Evolutionary conservation across 2,797 vertebrate species (phyloP).

Genomic region (Trachops cirrhosus): DNA sequence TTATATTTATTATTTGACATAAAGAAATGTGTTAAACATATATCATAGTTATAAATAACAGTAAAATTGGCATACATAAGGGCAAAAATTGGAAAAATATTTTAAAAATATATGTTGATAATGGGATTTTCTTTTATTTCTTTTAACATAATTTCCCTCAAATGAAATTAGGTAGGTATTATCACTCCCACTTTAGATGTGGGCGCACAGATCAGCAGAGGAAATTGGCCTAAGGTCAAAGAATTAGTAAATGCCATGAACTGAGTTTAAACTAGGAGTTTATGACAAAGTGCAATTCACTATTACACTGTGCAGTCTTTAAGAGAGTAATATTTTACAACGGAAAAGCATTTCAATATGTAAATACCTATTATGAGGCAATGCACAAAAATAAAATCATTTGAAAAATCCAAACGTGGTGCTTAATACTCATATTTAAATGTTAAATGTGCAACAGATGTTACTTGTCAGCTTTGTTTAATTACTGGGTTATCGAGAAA

Average conservation of each 20-base stretch:
- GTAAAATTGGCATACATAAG: background rate
- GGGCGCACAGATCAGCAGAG: background rate
- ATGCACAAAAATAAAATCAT: background rate
- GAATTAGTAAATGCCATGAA: background rate
- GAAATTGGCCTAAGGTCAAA: background rate
- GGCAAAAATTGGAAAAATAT: background rate
- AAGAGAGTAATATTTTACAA: background rate
- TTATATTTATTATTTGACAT: background rate
- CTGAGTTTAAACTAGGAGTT: background rate
- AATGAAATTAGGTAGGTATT: background rate
- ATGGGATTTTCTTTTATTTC: background rate
- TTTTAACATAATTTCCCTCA: background rate
- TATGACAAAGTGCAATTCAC: background rate
- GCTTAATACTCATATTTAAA: background rate
- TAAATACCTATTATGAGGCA: background rate
- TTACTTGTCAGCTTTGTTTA: constrained; percentile 91
- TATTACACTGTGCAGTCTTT: background rate
- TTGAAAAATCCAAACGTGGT: too few relatives aligned
- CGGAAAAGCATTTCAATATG: background rate
- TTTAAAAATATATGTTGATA: background rate
- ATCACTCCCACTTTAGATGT: background rate
- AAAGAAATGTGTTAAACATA: background rate
- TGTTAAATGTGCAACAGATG: background rate
- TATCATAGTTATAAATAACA: background rate
- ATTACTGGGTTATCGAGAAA: constrained; percentile 88